Evolutionary conservation across 2,797 vertebrate genomes (phyloP), one percentile per base, ranked within the genome.

Genomic region (Microtus californicus): DNA sequence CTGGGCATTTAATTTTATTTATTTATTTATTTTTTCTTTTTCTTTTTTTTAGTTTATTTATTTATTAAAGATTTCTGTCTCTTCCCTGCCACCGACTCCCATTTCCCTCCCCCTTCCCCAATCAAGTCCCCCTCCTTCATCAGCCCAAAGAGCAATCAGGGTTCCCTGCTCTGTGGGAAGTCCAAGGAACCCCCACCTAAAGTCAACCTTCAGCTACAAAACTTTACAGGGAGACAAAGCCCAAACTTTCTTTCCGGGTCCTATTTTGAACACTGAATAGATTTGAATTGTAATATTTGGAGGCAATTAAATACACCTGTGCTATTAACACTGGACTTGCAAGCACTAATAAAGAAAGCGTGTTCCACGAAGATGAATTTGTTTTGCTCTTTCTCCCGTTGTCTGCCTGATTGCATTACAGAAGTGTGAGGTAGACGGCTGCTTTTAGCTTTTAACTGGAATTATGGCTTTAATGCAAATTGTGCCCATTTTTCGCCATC

Each of bases 251-350:
- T 94, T 93, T 91, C n/a, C 71, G 31, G 78, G 29, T 96, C 29
- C 51, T 89, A 54, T 85, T 96, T 89, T 93, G 31, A 93, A 67
- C n/a, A 59, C 5, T 73, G 85, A 94, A 73, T 87, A 21, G 71
- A 83, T 87, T 89, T 89, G 87, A 48, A 78, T 89, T 77, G n/a
- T 43, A 94, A 25, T 85, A 94, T 95, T 93, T 82, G 78, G 59
- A 91, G 78, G 85, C 59, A 95, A 93, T 51, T 67, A 92, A 95
- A 87, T 92, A 93, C 17, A 74, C 34, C 77, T 79, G 19, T 91
- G 95, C 94, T 91, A 87, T 25, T 82, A 95, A 96, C 86, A 45
- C 74, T 87, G 34, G 87, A 96, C 96, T 80, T 94, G 91, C 89
- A 96, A 51, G 56, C 96, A 96, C 74, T 81, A 51, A 43, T 29